A percentile compares a stretch with the other conserved stretches of the same genome.
These are phyloP conservation scores for Hoplostethus atlanticus DNA, from an alignment of 2,797 vertebrate species.

Conservation along the genomic window DNA sequence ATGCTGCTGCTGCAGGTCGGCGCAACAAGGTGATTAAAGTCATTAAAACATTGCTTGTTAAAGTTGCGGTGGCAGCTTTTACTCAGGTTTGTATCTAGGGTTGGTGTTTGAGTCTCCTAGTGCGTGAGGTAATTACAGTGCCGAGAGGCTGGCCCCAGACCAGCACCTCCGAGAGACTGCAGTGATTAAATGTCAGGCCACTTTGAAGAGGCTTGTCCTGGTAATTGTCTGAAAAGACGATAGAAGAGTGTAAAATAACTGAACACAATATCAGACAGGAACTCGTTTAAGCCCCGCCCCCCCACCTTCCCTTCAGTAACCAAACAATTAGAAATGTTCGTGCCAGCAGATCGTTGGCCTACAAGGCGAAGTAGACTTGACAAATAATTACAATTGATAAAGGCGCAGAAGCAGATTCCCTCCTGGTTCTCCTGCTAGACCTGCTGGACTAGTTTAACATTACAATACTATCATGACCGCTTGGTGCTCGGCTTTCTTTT, in stretches of 20 bases:
- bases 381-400: neutral
- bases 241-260: slow-evolving; percentile 53
- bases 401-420: neutral
- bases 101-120: slow-evolving; percentile 46
- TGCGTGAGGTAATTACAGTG: slow-evolving; percentile 63
- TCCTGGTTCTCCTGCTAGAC: neutral
- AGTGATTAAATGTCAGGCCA: slow-evolving; percentile 75
- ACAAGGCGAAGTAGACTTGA: slow-evolving; percentile 42
- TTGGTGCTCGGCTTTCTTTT: too few relatives aligned
- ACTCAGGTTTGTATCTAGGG: slow-evolving; percentile 43
- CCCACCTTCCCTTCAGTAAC: slow-evolving; percentile 24
- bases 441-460: too few relatives aligned
- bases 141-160: slow-evolving; percentile 60
- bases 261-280: slow-evolving; percentile 26
- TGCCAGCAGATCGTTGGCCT: slow-evolving; percentile 26
- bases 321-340: slow-evolving; percentile 37
- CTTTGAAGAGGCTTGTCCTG: slow-evolving; percentile 61
- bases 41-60: slow-evolving; percentile 44
- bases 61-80: slow-evolving; percentile 31
- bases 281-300: slow-evolving; percentile 43
- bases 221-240: slow-evolving; percentile 65
- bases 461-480: too few relatives aligned
- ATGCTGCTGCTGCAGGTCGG: slow-evolving; percentile 33
- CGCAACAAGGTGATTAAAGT: slow-evolving; percentile 22
- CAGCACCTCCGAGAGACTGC: slow-evolving; percentile 66